Evolutionary conservation across 2,888 invertebrate species (phyloP).

Genomic region (Chalcosyrphus nemorum): DNA sequence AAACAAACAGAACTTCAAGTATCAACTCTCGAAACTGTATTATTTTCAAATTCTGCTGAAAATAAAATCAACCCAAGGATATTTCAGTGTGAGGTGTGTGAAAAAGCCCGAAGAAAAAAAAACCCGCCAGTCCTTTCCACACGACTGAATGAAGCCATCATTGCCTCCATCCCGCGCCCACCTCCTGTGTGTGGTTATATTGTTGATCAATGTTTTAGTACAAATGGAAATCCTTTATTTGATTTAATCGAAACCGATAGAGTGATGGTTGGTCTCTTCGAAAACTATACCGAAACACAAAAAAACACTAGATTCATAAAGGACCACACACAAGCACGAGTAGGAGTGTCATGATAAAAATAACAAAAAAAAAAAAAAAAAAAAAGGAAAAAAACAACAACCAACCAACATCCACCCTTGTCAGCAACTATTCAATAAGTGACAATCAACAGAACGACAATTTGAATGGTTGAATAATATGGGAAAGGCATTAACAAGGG

Average conservation of each 20-base stretch:
- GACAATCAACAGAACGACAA: constrained; percentile 68
- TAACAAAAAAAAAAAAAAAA: constrained; percentile 3
- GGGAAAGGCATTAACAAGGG: constrained; percentile 57
- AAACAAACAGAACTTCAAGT: constrained; percentile 60
- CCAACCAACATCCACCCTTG: constrained; percentile 44
- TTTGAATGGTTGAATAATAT: constrained; percentile 69
- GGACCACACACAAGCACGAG: not conserved
- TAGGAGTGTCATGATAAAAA: not conserved
- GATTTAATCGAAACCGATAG: constrained; percentile 66
- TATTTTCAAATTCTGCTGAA: constrained; percentile 45
- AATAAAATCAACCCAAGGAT: constrained; percentile 15
- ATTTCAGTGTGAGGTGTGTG: not conserved
- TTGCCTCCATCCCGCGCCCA: not conserved
- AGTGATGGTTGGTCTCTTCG: constrained; percentile 36
- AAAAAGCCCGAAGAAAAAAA: not conserved
- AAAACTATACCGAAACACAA: constrained; percentile 1
- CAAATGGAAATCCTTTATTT: constrained; percentile 70
- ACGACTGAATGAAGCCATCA: constrained; percentile 53
- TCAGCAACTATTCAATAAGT: constrained; percentile 73
- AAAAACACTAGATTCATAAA: constrained; percentile 46
- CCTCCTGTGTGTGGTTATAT: constrained; percentile 28
- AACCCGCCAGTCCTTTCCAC: constrained; percentile 51
- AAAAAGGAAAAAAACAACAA: not conserved
- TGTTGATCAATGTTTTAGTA: constrained; percentile 68
- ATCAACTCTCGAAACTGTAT: constrained; percentile 49